A percentile compares a stretch with the other conserved stretches of the same genome.
Conservation (phyloP, 1,140 invertebrate genomes). For the Temnothorax longispinosus region DNA sequence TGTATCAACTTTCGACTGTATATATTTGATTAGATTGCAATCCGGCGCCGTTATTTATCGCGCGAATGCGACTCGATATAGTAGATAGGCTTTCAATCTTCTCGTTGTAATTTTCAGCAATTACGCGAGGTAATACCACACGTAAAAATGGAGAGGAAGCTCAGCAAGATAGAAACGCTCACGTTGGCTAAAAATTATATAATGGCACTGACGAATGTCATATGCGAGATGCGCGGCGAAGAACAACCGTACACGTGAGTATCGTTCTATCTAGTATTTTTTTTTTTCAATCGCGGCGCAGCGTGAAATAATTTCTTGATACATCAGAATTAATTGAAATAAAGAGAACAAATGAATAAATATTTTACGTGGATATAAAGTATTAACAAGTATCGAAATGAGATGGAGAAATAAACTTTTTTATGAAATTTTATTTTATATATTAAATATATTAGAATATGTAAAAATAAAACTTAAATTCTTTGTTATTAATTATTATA, state of each 20-base stretch:
- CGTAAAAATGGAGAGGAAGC: slow-evolving; percentile 93
- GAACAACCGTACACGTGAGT: slow-evolving; percentile 88
- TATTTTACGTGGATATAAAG: background rate
- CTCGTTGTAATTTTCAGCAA: slow-evolving; percentile 86
- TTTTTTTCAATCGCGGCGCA: background rate
- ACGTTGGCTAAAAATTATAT: slow-evolving; percentile 96
- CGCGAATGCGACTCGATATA: background rate
- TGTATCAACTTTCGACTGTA: slow-evolving; percentile 12
- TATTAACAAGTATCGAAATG: background rate
- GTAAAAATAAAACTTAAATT: background rate
- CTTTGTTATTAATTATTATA: too few relatives aligned
- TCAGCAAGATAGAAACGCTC: slow-evolving; percentile 95
- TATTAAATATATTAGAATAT: background rate
- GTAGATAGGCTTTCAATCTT: slow-evolving; percentile 34
- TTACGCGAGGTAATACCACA: slow-evolving; percentile 95
- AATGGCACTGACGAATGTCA: slow-evolving; percentile 95
- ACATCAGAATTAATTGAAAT: background rate
- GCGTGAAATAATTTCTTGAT: background rate
- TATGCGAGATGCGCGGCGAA: slow-evolving; percentile 92
- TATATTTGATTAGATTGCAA: slow-evolving; percentile 32
- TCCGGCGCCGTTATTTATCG: slow-evolving; percentile 18
- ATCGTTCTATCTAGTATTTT: background rate
- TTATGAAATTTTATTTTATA: background rate
- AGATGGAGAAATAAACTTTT: background rate
- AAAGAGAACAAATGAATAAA: background rate